Percentiles rank a stretch among this genome's conserved stretches.
Conservation (phyloP, 2,113 vertebrate species). For the Suricata suricatta region DNA sequence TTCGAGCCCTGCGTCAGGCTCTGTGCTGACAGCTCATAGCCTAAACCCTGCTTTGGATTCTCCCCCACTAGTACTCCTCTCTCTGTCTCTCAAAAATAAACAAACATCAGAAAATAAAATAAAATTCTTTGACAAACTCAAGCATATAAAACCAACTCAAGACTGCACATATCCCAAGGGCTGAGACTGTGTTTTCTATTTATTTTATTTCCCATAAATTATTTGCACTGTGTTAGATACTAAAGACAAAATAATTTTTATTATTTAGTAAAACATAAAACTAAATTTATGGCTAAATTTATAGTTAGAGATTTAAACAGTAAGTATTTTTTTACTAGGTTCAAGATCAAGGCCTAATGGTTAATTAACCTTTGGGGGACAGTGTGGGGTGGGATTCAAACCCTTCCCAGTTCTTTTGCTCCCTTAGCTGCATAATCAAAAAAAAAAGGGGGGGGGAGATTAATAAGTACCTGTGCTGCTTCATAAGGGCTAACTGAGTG, state of each 20-base stretch:
- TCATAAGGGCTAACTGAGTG: neutral
- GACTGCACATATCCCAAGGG: neutral
- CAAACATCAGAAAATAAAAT: too few relatives aligned
- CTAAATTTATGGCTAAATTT: neutral
- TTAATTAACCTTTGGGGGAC: neutral
- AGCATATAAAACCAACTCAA: neutral
- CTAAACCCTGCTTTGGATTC: too few relatives aligned
- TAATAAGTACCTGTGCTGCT: neutral
- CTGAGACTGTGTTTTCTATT: neutral
- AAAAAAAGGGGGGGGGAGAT: neutral
- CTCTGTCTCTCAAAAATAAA: too few relatives aligned
- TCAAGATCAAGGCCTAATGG: neutral
- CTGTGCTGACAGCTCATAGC: too few relatives aligned
- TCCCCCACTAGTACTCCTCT: too few relatives aligned
- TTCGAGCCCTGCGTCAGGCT: too few relatives aligned
- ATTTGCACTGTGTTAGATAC: neutral
- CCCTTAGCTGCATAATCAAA: neutral
- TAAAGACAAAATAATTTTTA: slow-evolving; percentile 27
- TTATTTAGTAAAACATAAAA: slow-evolving; percentile 1
- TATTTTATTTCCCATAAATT: neutral
- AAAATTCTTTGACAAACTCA: neutral
- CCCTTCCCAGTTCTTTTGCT: neutral
- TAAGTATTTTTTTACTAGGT: neutral
- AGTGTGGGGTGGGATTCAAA: neutral
- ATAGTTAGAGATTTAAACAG: slow-evolving; percentile 33